These are phyloP conservation scores for Drosophila mimetica DNA, from an alignment of 2,888 invertebrate species.

Conservation along the genomic window DNA sequence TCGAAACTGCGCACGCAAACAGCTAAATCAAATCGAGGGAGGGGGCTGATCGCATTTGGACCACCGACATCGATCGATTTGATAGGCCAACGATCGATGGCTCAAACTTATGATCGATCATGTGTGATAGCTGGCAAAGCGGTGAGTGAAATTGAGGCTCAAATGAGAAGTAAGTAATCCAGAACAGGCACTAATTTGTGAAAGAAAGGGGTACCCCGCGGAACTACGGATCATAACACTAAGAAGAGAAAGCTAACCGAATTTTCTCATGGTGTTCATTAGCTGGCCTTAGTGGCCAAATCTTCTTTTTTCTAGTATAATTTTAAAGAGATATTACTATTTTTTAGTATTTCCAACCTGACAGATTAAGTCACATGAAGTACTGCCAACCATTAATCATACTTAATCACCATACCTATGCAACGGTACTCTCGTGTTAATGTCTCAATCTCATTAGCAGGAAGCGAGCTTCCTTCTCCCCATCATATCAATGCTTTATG, in stretches of 20 bases:
- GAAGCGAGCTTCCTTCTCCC: slow-evolving; percentile 27
- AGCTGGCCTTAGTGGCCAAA: too few species aligned
- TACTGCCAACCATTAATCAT: slow-evolving; percentile 4
- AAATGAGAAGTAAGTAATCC: background rate
- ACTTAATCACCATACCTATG: background rate
- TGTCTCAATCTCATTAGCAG: slow-evolving; percentile 10
- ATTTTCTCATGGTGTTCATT: background rate
- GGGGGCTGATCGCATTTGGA: slow-evolving; percentile 1
- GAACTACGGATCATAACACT: background rate
- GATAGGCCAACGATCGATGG: slow-evolving; percentile 22
- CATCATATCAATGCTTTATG: background rate
- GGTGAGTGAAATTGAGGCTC: background rate
- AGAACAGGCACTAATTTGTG: background rate
- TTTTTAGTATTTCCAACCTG: too few species aligned
- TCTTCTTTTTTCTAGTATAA: too few species aligned
- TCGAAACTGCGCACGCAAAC: slow-evolving; percentile 53
- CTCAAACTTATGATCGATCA: background rate
- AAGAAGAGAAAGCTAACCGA: slow-evolving; percentile 7
- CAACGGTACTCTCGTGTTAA: slow-evolving; percentile 1
- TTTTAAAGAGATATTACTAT: too few species aligned
- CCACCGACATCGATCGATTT: slow-evolving; percentile 26
- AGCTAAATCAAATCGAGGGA: slow-evolving; percentile 11
- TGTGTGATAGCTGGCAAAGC: background rate
- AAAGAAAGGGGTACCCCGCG: slow-evolving; percentile 1
- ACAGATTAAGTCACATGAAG: background rate